These are phyloP conservation scores for Gordius sp. DNA, from an alignment of 2,888 invertebrate genomes.

Conservation along the genomic window DNA sequence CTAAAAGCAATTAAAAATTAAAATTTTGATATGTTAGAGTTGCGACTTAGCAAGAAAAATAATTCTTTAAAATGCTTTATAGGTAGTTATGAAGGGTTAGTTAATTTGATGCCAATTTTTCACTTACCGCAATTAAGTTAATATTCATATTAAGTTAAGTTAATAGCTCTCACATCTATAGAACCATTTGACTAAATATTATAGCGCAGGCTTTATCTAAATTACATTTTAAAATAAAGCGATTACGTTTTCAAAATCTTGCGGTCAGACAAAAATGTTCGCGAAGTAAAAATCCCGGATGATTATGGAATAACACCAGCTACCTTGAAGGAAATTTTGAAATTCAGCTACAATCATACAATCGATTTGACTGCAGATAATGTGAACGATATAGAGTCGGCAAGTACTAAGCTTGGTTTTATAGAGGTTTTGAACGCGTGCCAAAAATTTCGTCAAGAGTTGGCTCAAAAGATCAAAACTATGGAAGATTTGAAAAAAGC, in stretches of 20 bases:
- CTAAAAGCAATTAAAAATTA: no score
- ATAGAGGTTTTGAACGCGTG: not conserved
- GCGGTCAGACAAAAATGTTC: not conserved
- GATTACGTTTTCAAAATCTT: not conserved
- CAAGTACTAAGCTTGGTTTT: not conserved
- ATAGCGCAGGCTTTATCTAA: no score
- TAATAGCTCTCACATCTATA: no score
- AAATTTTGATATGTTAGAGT: no score
- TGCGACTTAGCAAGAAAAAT: no score
- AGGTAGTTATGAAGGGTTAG: no score
- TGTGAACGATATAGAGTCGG: not conserved
- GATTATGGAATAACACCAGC: not conserved
- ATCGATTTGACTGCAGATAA: not conserved
- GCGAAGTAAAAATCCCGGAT: not conserved
- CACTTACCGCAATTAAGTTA: no score
- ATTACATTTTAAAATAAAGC: no score
- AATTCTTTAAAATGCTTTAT: no score
- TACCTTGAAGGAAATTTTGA: not conserved
- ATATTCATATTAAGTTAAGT: no score
- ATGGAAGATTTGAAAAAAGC: not conserved
- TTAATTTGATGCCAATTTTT: no score
- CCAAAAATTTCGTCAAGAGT: not conserved
- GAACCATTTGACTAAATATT: no score
- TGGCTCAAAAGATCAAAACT: not conserved
- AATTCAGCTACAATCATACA: not conserved